Base-by-base conservation (phyloP, 1,140 invertebrate species). In the Hyles vespertilio region DNA sequence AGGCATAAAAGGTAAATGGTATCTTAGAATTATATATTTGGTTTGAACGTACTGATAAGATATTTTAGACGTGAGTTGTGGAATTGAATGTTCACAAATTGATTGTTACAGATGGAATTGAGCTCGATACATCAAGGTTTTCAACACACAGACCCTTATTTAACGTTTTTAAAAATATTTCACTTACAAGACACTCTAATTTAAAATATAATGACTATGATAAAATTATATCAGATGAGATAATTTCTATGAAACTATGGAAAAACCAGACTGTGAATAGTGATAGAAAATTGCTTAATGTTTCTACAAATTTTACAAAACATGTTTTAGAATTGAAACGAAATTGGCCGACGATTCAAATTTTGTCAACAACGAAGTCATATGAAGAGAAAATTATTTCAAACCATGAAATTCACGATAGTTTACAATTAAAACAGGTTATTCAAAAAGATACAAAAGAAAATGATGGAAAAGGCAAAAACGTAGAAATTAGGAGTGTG, bases 201-300 rank as follows among this genome's bases (percentile, higher is more conserved):
- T 77, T 84, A 54, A 79, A 80, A 61, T 70, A 59, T 4, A 81
- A 84, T 56, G 59, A 80, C 7, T 83, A 84, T 51, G 81, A 83
- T 51, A 84, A 79, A 74, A 84, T 81, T 76, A 56, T 85, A 22
- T 80, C 76, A 3, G 77, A 84, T 53, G 81, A 84, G 68, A 80
- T 87, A 70, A 51, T 83, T 32, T 76, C 70, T 12, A 77, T 83
- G 48, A 79, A 85, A 58, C 70, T 77, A 64, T 65, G 74, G 56
- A 67, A 80, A 47, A 56, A 73, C 56, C 67, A 74, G 53, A 77
- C 74, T 53, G n/a, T n/a, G n/a, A n/a, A n/a, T n/a, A n/a, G n/a
- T n/a, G n/a, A n/a, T n/a, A n/a, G n/a, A n/a, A n/a, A n/a, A n/a
- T n/a, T n/a, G n/a, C n/a, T n/a, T n/a, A 65, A 70, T 53, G 58